Conservation (phyloP, 2,888 invertebrate genomes). For the Hyposoter dolosus region DNA sequence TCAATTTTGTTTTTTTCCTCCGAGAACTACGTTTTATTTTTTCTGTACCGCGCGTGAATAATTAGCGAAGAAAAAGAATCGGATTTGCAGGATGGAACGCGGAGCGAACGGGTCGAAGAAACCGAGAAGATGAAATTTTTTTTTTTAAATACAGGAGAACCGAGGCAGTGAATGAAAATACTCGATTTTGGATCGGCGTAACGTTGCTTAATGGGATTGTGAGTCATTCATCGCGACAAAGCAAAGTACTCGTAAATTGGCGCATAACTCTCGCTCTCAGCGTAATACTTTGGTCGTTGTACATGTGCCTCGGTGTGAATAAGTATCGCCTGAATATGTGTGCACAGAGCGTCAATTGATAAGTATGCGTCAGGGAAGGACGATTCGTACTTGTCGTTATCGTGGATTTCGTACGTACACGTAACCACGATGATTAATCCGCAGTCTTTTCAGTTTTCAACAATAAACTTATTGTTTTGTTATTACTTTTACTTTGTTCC, state of each 20-base stretch:
- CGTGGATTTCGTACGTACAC: slow-evolving; percentile 20
- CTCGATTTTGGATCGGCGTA: slow-evolving; percentile 8
- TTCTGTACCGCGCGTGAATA: too few relatives aligned
- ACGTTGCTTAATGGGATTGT: slow-evolving; percentile 36
- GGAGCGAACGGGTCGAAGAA: not conserved
- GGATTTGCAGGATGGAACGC: too few relatives aligned
- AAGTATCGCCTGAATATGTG: not conserved
- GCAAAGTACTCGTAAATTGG: slow-evolving; percentile 47
- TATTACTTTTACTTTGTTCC: not conserved
- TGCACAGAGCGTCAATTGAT: slow-evolving; percentile 27
- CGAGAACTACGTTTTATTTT: too few relatives aligned
- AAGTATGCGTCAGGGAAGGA: slow-evolving; percentile 54
- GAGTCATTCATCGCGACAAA: slow-evolving; percentile 42
- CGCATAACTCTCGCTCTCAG: slow-evolving; percentile 31
- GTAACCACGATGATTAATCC: slow-evolving; percentile 57
- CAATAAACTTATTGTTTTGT: slow-evolving; percentile 3
- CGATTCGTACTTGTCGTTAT: slow-evolving; percentile 57
- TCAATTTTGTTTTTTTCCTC: too few relatives aligned
- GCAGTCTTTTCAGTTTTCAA: not conserved
- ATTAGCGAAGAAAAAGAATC: too few relatives aligned
- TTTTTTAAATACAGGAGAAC: not conserved
- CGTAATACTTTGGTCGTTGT: not conserved
- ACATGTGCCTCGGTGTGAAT: not conserved
- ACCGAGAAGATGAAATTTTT: not conserved
- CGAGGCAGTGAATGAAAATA: slow-evolving; percentile 7